phyloP scores from a whole-genome alignment of 2,797 vertebrate genomes.

The Gastrophryne carolinensis region DNA sequence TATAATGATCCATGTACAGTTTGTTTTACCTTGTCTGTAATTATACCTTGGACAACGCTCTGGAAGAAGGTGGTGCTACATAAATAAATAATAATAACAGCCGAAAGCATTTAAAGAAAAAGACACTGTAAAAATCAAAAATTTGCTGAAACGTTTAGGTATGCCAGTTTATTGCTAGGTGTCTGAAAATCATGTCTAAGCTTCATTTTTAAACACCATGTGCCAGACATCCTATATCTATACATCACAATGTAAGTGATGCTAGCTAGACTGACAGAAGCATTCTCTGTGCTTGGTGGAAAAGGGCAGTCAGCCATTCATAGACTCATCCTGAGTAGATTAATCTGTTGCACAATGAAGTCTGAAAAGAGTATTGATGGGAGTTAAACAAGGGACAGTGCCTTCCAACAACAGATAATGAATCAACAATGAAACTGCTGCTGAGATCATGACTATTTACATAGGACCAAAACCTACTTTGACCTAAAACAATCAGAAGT shows the following conservation, averaged over 20 bases:
- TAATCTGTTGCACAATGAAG: conserved; percentile 43
- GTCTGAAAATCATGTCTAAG: background rate
- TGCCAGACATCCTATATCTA: background rate
- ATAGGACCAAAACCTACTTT: background rate
- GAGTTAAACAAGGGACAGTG: conserved; percentile 46
- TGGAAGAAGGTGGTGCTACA: too few relatives aligned
- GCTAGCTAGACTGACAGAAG: conserved; percentile 6
- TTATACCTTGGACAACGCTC: too few relatives aligned
- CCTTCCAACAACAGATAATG: background rate
- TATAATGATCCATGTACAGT: too few relatives aligned
- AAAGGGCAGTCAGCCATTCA: conserved; percentile 48
- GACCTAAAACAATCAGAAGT: background rate
- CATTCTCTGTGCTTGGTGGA: conserved; percentile 8
- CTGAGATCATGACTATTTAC: conserved; percentile 39
- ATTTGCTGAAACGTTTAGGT: background rate
- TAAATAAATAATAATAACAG: too few relatives aligned
- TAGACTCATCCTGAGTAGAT: conserved; percentile 27
- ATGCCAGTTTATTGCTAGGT: background rate
- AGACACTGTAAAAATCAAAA: too few relatives aligned
- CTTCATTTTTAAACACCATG: background rate
- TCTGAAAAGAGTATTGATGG: background rate
- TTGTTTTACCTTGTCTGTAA: too few relatives aligned
- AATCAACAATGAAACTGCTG: conserved; percentile 36
- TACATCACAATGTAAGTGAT: conserved; percentile 18
- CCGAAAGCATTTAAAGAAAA: too few relatives aligned